Base-by-base conservation (phyloP, 2,113 vertebrate species). In the Brachyhypopomus gauderio region DNA sequence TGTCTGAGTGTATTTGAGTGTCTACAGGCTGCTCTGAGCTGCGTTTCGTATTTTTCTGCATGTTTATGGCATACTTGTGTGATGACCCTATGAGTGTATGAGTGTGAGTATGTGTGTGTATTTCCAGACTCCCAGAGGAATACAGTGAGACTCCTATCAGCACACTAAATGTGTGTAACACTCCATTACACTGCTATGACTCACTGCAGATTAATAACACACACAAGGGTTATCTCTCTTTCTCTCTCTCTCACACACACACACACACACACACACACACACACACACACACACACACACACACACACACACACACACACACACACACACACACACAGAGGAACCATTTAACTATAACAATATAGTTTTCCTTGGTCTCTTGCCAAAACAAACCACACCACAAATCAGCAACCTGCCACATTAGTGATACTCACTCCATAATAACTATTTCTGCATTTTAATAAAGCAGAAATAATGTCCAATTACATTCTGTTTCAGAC, bases 61-160 rank as follows among this genome's bases (percentile, higher is more conserved):
- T 27, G 16, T 55, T 30, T 11, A 14, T 30, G 25, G 11, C 56
- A 2, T 38, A 52, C 34, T 58, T 58, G 27, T 36, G 11, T 16
- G 27, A 56, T 72, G 48, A 72, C 71, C 55, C 14, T 5, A 36
- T 4, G 34, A 36, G 19, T 5, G n/a, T 14, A 14, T 14, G 19
- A 60, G 58, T 60, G 19, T 34, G 75, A 8, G 19, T 75, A 30
- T 64, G 69, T 63, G 58, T 52, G 58, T 80, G 62, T 58, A 3
- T 77, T 77, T 71, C 66, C 56, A 75, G 80, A 75, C 52, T 55
- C 55, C 56, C 36, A 45, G 30, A 72, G 80, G 56, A 82, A 77
- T 58, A 70, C 2, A 9, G 34, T 75, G 22, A 75, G 62, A 75
- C 48, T 69, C 62, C 16, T 75, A 81, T 77, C 75, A 70, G 72